These are phyloP conservation scores for Porites lutea DNA, from an alignment of 64 coral and sea anemone species.

Conservation along the genomic window DNA sequence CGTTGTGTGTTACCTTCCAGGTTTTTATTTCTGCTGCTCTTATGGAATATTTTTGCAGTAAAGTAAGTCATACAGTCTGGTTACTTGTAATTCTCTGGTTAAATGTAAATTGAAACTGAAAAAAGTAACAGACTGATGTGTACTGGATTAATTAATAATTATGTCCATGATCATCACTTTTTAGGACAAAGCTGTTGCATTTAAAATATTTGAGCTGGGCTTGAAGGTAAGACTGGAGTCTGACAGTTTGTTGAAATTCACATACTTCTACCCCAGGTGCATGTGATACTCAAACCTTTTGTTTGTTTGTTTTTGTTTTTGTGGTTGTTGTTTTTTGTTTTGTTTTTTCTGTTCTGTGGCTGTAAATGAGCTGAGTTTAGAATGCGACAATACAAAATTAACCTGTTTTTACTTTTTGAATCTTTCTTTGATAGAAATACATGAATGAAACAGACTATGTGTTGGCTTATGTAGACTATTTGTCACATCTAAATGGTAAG, in stretches of 20 bases:
- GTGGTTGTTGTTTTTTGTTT: too few species aligned
- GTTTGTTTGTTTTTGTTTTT: background rate
- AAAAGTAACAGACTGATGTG: background rate
- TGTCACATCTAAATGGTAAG: slow-evolving; percentile 88
- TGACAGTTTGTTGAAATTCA: background rate
- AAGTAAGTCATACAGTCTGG: slow-evolving; percentile 46
- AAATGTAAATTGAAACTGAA: too few species aligned
- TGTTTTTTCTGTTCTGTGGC: too few species aligned
- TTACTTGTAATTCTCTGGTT: background rate
- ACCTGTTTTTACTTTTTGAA: background rate
- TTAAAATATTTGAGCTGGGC: slow-evolving; percentile 98
- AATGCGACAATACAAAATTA: background rate
- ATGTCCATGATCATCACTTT: background rate
- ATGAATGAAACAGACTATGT: slow-evolving; percentile 87
- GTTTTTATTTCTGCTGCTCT: slow-evolving; percentile 94
- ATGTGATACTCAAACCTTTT: too few species aligned
- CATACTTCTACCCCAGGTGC: too few species aligned
- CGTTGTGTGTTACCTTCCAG: slow-evolving; percentile 32
- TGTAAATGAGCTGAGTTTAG: too few species aligned
- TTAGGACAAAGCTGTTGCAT: slow-evolving; percentile 95
- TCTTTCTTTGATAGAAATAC: slow-evolving; percentile 67
- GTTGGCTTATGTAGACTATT: slow-evolving; percentile 83
- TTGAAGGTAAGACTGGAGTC: slow-evolving; percentile 73
- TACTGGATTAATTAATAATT: too few species aligned
- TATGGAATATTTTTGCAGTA: slow-evolving; percentile 98